phyloP scores from a whole-genome alignment of 2,888 invertebrate species.

The Amiota mariae region DNA sequence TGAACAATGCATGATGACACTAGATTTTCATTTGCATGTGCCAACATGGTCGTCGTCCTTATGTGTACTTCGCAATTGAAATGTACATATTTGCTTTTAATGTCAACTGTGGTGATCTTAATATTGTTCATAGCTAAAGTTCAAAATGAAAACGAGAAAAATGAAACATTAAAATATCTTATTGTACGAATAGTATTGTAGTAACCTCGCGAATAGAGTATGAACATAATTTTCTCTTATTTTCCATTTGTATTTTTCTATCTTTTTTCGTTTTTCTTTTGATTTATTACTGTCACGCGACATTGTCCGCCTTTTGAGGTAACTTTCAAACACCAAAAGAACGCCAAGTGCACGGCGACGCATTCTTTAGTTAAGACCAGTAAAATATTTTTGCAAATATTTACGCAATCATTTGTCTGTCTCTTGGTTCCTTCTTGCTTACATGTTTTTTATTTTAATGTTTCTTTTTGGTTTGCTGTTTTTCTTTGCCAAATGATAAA shows the following conservation, averaged over 20 bases:
- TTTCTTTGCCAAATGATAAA: not conserved
- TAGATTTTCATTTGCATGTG: conserved; percentile 54
- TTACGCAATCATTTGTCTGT: conserved; percentile 56
- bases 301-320: conserved; percentile 30
- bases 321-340: conserved; percentile 28
- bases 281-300: conserved; percentile 57
- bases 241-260: too few species aligned
- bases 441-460: too few species aligned
- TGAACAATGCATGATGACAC: conserved; percentile 39
- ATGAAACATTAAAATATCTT: too few species aligned
- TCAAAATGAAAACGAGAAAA: too few species aligned
- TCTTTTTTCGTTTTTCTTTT: conserved; percentile 46
- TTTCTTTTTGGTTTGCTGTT: not conserved
- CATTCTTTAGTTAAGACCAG: not conserved
- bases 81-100: too few species aligned
- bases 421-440: conserved; percentile 38
- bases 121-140: too few species aligned
- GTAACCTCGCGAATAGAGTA: too few species aligned
- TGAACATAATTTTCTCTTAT: too few species aligned
- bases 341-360: not conserved
- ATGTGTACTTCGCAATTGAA: too few species aligned
- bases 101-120: too few species aligned
- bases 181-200: too few species aligned
- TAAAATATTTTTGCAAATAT: conserved; percentile 2
- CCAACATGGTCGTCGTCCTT: not conserved